These are phyloP conservation scores for Synanthedon tipuliformis DNA, from an alignment of 2,888 invertebrate genomes.

Conservation along the genomic window DNA sequence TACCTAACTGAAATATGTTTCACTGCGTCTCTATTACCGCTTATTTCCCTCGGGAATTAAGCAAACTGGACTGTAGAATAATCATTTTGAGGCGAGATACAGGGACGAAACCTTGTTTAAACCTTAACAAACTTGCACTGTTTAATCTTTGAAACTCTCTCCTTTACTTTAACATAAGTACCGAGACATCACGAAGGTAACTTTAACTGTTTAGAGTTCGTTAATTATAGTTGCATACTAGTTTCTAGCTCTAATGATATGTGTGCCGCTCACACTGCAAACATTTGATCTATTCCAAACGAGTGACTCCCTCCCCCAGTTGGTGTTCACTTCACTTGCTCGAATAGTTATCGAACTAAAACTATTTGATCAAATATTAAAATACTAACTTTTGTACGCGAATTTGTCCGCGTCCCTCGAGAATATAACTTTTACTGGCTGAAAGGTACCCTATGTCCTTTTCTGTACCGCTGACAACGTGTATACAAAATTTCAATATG, in stretches of 20 bases:
- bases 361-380: no score
- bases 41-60: constrained; percentile 41
- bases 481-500: no score
- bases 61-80: constrained; percentile 32
- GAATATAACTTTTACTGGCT: no score
- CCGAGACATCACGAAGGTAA: not conserved
- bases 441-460: no score
- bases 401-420: no score
- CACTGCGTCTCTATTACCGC: constrained; percentile 25
- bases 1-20: not conserved
- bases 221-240: not conserved
- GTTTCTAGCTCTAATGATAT: not conserved
- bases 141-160: constrained; percentile 39
- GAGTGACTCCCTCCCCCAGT: not conserved
- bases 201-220: not conserved
- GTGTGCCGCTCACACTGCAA: not conserved
- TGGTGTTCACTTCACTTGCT: not conserved
- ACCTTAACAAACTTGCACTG: constrained; percentile 35
- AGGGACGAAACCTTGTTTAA: constrained; percentile 32
- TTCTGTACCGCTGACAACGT: no score
- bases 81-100: constrained; percentile 38
- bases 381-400: no score
- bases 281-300: not conserved
- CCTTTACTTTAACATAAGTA: constrained; percentile 19
- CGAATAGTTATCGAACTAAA: not conserved